A percentile compares a stretch with the other conserved stretches of the same genome.
These are phyloP conservation scores for Percina caprodes DNA, from an alignment of 2,113 vertebrate genomes.

Conservation along the genomic window DNA sequence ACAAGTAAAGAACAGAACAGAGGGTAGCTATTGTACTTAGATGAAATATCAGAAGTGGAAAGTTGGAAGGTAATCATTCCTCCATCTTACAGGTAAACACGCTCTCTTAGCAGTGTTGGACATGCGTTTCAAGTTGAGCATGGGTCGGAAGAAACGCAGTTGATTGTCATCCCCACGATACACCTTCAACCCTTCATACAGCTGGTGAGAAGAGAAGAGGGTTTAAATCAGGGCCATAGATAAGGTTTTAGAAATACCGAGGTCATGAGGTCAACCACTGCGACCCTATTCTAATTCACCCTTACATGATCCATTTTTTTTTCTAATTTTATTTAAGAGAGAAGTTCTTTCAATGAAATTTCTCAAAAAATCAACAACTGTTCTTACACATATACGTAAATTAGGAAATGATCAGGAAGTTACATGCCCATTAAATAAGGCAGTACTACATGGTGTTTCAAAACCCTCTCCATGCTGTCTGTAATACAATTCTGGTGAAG, in stretches of 20 bases:
- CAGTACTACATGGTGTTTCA: background rate
- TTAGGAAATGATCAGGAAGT: background rate
- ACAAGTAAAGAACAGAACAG: background rate
- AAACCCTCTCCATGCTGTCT: background rate
- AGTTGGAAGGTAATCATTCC: background rate
- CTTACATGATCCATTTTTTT: background rate
- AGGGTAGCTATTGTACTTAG: background rate
- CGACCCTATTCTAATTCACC: too few relatives aligned
- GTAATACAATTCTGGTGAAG: background rate
- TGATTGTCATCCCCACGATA: conserved; percentile 88
- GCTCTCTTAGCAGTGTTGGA: conserved; percentile 83
- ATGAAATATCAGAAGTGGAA: background rate
- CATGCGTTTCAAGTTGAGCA: conserved; percentile 92
- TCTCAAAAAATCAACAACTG: background rate
- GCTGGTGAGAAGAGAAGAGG: conserved; percentile 67
- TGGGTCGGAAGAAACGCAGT: conserved; percentile 90
- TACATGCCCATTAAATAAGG: background rate
- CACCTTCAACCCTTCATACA: conserved; percentile 94
- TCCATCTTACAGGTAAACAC: conserved; percentile 87
- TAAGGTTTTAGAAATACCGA: background rate
- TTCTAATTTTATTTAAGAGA: background rate
- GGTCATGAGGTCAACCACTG: background rate
- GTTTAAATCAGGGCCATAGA: too few relatives aligned
- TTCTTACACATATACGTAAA: background rate
- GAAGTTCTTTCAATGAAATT: background rate